Conservation (phyloP, 2,797 vertebrate genomes). For the Aeoliscus strigatus region DNA sequence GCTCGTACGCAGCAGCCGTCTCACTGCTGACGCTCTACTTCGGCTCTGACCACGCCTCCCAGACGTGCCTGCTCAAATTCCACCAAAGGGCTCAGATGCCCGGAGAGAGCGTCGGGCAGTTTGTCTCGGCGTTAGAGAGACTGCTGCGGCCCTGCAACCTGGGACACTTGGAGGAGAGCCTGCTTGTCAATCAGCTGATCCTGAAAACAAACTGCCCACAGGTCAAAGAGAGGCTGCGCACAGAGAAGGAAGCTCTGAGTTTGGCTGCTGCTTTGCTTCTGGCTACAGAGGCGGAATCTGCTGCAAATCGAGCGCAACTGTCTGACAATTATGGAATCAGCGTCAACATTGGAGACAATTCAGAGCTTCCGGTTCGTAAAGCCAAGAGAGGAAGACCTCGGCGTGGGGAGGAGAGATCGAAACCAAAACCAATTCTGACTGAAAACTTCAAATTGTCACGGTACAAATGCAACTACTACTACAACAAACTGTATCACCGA, state of each 20-base stretch:
- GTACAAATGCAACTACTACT: slow-evolving; percentile 29
- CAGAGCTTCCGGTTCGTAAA: slow-evolving; percentile 26
- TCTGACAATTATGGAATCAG: slow-evolving; percentile 49
- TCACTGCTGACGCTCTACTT: slow-evolving; percentile 46
- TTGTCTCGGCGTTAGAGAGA: slow-evolving; percentile 43
- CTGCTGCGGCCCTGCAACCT: slow-evolving; percentile 43
- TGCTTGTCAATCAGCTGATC: slow-evolving; percentile 56
- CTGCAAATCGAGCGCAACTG: slow-evolving; percentile 12
- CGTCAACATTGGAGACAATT: slow-evolving; percentile 48
- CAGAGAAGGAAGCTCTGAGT: slow-evolving; percentile 35
- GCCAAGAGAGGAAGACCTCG: slow-evolving; percentile 54
- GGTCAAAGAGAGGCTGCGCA: slow-evolving; percentile 46
- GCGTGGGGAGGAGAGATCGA: slow-evolving; percentile 10
- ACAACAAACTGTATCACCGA: slow-evolving; percentile 8
- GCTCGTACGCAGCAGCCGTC: slow-evolving; percentile 37
- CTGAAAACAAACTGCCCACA: slow-evolving; percentile 44
- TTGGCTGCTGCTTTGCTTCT: slow-evolving; percentile 43
- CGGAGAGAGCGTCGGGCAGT: slow-evolving; percentile 49
- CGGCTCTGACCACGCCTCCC: slow-evolving; percentile 23
- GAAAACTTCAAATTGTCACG: neutral
- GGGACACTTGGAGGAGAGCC: slow-evolving; percentile 24
- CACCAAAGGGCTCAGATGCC: slow-evolving; percentile 55
- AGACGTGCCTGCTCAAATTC: slow-evolving; percentile 45
- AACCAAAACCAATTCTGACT: neutral
- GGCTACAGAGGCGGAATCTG: slow-evolving; percentile 46